Conservation (phyloP, 2,888 invertebrate genomes). For the Eupithecia dodoneata region DNA sequence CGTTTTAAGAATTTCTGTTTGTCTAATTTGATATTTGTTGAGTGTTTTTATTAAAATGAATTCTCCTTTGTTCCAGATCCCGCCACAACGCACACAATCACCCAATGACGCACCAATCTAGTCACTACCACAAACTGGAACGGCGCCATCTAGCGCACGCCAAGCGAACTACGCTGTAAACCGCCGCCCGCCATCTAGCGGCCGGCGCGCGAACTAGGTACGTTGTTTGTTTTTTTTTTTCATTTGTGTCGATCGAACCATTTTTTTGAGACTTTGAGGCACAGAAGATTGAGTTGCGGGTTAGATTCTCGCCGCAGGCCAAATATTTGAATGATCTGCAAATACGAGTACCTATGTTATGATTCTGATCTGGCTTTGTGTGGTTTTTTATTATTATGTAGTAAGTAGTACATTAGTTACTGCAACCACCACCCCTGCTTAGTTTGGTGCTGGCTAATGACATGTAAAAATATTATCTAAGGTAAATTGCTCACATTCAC, state of each 20-base stretch:
- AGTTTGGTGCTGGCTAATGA: not conserved
- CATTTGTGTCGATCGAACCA: not conserved
- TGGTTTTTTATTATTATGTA: too few relatives aligned
- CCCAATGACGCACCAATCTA: constrained; percentile 3
- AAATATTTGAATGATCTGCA: too few relatives aligned
- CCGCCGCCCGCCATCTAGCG: constrained; percentile 49
- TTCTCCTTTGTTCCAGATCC: not conserved
- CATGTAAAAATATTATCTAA: not conserved
- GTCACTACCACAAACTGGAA: not conserved
- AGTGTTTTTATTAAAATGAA: not conserved
- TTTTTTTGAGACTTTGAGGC: too few relatives aligned
- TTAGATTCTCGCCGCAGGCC: too few relatives aligned
- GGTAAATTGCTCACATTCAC: too few relatives aligned
- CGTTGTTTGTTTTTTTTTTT: constrained; percentile 6
- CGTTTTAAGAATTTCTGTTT: too few relatives aligned
- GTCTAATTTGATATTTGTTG: too few relatives aligned
- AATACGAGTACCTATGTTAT: too few relatives aligned
- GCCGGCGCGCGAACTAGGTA: constrained; percentile 43
- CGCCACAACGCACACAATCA: not conserved
- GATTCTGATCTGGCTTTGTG: too few relatives aligned
- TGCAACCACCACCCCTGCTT: not conserved
- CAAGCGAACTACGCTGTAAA: constrained; percentile 6
- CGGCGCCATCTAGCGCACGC: not conserved
- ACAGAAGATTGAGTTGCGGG: too few relatives aligned
- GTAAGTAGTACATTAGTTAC: not conserved